Conservation (phyloP, 30 jellyfish, hydroid and myxozoan genomes). For the Rhopilema esculentum region DNA sequence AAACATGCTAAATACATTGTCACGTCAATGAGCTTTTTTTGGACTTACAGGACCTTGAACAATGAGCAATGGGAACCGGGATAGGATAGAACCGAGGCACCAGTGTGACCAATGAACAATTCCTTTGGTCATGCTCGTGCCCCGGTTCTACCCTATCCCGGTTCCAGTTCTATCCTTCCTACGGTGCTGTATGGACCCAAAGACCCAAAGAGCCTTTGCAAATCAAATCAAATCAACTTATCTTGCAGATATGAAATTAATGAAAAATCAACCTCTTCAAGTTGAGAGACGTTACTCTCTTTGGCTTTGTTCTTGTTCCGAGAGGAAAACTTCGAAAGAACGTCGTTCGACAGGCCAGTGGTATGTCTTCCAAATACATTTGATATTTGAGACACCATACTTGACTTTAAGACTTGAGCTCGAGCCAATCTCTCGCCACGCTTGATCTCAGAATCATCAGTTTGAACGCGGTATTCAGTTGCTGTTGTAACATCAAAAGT, state of each 20-base stretch:
- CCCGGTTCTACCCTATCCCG: too few relatives aligned
- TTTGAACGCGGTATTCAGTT: background rate
- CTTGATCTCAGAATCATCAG: background rate
- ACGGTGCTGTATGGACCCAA: too few relatives aligned
- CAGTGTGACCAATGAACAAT: too few relatives aligned
- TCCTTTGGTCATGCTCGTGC: too few relatives aligned
- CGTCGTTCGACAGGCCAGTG: constrained; percentile 72
- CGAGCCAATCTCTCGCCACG: constrained; percentile 18
- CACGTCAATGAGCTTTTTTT: too few relatives aligned
- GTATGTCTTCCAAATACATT: constrained; percentile 69
- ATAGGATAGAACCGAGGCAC: too few relatives aligned
- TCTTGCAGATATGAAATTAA: too few relatives aligned
- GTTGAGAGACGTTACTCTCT: constrained; percentile 61
- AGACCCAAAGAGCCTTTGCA: too few relatives aligned
- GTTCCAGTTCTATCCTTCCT: too few relatives aligned
- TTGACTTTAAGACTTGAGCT: constrained; percentile 12
- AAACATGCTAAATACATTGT: too few relatives aligned
- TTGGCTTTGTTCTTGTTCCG: constrained; percentile 48
- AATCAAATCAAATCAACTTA: background rate
- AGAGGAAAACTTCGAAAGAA: constrained; percentile 70
- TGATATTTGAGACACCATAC: constrained; percentile 75
- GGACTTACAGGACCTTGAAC: too few relatives aligned
- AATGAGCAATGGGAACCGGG: too few relatives aligned
- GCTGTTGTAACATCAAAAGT: background rate
- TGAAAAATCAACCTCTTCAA: constrained; percentile 64